These are phyloP conservation scores for Hydrolagus colliei DNA, from an alignment of 2,797 vertebrate genomes.

Conservation along the genomic window DNA sequence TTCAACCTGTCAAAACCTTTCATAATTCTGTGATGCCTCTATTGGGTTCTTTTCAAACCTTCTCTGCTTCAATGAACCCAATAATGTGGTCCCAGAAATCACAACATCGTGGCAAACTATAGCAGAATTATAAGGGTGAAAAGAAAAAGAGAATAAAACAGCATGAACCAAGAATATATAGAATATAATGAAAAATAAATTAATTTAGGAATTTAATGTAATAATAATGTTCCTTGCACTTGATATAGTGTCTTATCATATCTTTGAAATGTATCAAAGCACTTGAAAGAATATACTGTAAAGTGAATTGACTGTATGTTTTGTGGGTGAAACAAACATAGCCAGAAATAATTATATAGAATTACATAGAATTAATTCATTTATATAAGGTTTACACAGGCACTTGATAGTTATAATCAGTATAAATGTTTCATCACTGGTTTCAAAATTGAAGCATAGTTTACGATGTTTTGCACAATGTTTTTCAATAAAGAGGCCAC, in stretches of 20 bases:
- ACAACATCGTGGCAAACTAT: not conserved
- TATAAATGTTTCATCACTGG: not conserved
- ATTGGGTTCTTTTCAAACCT: too few relatives aligned
- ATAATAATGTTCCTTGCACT: too few relatives aligned
- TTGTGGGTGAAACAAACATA: too few relatives aligned
- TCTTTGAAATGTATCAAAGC: too few relatives aligned
- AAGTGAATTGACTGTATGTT: too few relatives aligned
- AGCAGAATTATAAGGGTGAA: not conserved
- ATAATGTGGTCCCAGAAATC: not conserved
- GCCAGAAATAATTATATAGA: too few relatives aligned
- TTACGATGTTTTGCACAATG: not conserved
- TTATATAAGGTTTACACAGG: not conserved
- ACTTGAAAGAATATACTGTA: too few relatives aligned
- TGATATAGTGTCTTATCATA: too few relatives aligned
- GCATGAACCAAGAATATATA: not conserved
- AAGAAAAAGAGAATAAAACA: not conserved
- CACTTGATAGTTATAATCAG: not conserved
- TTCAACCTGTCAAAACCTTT: too few relatives aligned
- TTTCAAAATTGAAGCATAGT: not conserved
- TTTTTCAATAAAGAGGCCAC: not conserved
- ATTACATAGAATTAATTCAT: too few relatives aligned
- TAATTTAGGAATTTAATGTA: not conserved
- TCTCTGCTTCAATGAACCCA: too few relatives aligned
- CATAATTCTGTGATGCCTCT: too few relatives aligned
- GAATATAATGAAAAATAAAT: conserved; percentile 9